Evolutionary conservation across 2,888 invertebrate genomes (phyloP).

Genomic region (Achlya flavicornis): DNA sequence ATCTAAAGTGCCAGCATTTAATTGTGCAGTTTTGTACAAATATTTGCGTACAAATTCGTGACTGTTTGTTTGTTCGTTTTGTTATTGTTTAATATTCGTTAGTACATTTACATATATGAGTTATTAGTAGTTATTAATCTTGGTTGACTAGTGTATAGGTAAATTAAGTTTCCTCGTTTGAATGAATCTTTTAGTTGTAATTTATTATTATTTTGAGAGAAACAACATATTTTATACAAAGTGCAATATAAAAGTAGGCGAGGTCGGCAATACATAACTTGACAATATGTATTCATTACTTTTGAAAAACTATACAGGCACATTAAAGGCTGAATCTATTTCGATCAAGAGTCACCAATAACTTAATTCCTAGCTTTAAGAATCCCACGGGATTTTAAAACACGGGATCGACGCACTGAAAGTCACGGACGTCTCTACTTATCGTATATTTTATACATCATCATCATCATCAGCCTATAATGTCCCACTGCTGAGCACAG

Average conservation of each 20-base stretch:
- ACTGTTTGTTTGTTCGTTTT: constrained; percentile 26
- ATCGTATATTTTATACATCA: constrained; percentile 4
- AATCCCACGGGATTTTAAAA: not conserved
- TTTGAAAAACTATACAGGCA: not conserved
- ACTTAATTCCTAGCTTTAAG: not conserved
- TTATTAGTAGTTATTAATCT: not conserved
- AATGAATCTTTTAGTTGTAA: not conserved
- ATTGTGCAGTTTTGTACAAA: constrained; percentile 21
- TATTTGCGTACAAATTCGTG: constrained; percentile 26
- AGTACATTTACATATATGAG: constrained; percentile 6
- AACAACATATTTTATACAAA: not conserved
- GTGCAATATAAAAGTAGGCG: not conserved
- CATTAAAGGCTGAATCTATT: not conserved
- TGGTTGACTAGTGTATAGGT: not conserved
- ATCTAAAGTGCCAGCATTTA: constrained; percentile 17
- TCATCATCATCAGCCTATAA: no score
- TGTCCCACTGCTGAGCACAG: no score
- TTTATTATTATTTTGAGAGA: not conserved
- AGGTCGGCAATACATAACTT: not conserved
- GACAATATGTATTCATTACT: not conserved
- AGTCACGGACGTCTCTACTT: not conserved
- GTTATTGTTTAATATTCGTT: constrained; percentile 27
- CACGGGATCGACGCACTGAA: not conserved
- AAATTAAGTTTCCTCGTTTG: constrained; percentile 3
- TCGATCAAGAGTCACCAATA: not conserved